Evolutionary conservation across 1,140 invertebrate genomes (phyloP), one percentile per base, ranked within the genome.

Genomic region (Cryptotermes secundus): DNA sequence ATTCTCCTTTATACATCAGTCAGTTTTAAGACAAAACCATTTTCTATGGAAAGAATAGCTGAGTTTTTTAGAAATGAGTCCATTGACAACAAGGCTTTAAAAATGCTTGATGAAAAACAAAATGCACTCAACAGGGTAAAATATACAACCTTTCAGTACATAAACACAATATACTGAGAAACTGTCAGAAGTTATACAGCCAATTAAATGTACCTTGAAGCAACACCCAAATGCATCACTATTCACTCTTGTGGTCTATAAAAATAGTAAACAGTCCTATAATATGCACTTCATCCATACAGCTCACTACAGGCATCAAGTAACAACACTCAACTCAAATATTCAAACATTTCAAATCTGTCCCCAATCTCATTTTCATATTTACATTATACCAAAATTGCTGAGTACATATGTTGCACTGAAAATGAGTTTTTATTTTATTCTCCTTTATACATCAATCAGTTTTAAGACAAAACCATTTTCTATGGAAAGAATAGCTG

Each of bases 231-330:
- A 65, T n/a, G 26, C 59, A 65, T 65, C 59, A 65, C 22, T 65
- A 65, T 65, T 65, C 59, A 65, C 59, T n/a, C 59, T n/a, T 65
- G 4, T 38, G 38, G 59, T 79, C 88, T 89, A 90, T 88, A 89
- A 89, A 90, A 90, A 89, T 89, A 90, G 87, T 88, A 89, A 89
- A 90, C 87, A 88, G 87, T 88, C 87, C 87, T 87, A 85, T 72
- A 65, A 31, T 65, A 65, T 65, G 59, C 59, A 65, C 59, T 65
- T 26, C 59, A 49, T 72, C 53, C 83, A 65, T 79, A 49, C 53
- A 83, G 38, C 42, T 34, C 42, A 83, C 45, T 59, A 31, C 82
- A 83, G 59, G 24, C 82, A 49, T 83, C 42, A 83, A 83, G 45
- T 12, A 49, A 49, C 16, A 38, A 26, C 80, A 81, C 42, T 35